These are phyloP conservation scores for Leucophenga montana DNA, from an alignment of 2,888 invertebrate species.

Conservation along the genomic window DNA sequence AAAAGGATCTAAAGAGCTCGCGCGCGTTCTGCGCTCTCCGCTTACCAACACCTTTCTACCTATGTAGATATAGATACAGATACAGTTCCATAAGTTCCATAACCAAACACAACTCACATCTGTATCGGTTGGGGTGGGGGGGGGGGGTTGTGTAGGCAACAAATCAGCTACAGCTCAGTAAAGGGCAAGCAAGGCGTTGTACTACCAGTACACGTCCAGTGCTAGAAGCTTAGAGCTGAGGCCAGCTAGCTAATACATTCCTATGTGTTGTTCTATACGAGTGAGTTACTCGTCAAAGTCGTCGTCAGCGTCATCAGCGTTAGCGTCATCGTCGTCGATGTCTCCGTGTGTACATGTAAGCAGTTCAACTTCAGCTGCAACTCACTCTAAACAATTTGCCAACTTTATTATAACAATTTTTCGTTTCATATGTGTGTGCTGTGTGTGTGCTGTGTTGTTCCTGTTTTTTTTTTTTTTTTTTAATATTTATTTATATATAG, in stretches of 20 bases:
- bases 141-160: too few species aligned
- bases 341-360: background rate
- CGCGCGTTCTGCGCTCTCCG: slow-evolving; percentile 35
- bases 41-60: background rate
- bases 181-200: too few species aligned
- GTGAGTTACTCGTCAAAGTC: background rate
- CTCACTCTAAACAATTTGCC: background rate
- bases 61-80: background rate
- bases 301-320: background rate
- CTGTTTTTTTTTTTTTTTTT: background rate
- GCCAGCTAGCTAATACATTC: too few species aligned
- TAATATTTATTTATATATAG: slow-evolving; percentile 3
- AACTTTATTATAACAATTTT: slow-evolving; percentile 25
- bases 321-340: background rate
- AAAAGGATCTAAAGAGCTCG: slow-evolving; percentile 41
- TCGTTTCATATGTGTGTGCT: slow-evolving; percentile 15
- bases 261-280: background rate
- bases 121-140: too few species aligned
- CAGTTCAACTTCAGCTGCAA: background rate
- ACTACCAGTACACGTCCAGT: too few species aligned
- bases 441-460: too few species aligned
- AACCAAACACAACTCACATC: too few species aligned
- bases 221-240: too few species aligned
- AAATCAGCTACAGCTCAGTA: background rate
- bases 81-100: background rate